A percentile compares a stretch with the other conserved stretches of the same genome.
These are phyloP conservation scores for Subanguina moxae DNA, from an alignment of 1,140 invertebrate species.

Conservation along the genomic window DNA sequence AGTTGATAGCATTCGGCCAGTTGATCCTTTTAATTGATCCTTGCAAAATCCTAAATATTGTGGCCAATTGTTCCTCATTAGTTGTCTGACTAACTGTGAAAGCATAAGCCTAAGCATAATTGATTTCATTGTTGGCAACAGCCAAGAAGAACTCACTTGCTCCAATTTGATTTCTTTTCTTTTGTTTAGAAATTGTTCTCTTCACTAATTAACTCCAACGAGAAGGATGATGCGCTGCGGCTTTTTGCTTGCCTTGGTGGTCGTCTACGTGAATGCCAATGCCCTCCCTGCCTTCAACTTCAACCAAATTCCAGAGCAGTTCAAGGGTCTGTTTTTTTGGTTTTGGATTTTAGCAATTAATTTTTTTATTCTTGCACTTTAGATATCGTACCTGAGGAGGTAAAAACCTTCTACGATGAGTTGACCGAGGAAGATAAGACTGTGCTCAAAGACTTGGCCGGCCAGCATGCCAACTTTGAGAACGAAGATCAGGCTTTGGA, in stretches of 20 bases:
- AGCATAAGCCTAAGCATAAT: too few species aligned
- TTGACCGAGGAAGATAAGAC: conserved; percentile 48
- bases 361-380: conserved; percentile 3
- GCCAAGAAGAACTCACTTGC: too few species aligned
- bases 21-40: too few species aligned
- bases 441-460: conserved; percentile 43
- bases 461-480: conserved; percentile 38
- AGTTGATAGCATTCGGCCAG: too few species aligned
- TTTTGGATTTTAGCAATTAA: background rate
- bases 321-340: conserved; percentile 2
- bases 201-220: too few species aligned
- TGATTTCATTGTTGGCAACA: too few species aligned
- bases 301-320: conserved; percentile 1
- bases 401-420: conserved; percentile 42
- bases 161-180: too few species aligned
- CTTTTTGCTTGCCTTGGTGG: background rate
- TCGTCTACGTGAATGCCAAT: background rate
- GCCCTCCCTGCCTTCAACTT: background rate
- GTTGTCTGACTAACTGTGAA: too few species aligned
- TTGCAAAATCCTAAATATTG: too few species aligned
- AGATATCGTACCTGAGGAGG: conserved; percentile 44
- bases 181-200: too few species aligned
- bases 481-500: conserved; percentile 40
- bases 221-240: too few species aligned
- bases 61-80: too few species aligned